Base-by-base conservation (phyloP, 1,140 invertebrate species). In the Ips typographus region DNA sequence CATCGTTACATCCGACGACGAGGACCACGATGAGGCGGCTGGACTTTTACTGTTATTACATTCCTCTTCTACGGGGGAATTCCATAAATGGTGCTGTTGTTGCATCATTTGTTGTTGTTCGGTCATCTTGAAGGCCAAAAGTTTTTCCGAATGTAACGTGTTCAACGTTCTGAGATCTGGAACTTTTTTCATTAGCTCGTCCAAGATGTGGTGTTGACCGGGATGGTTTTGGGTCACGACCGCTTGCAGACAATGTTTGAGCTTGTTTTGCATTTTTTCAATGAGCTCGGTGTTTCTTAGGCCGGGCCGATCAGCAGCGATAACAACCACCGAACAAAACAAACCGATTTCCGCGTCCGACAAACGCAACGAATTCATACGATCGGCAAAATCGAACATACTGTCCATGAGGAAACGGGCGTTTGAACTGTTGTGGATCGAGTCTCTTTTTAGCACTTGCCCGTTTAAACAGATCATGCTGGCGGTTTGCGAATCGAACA, bases 321-420 rank as follows among this genome's bases (percentile, higher is more conserved):
- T 95, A 67, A 99, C 88, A 1, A 98, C 94, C 55, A 98, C 91
- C 65, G 95, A 94, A 83, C 94, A 96, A 83, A 98, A 96, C 1
- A 99, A 84, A 40, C 94, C 95, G 64, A 98, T 88, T 80, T 98
- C 95, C 41, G 92, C 91, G 79, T 98, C 96, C 6, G 91, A 91
- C 60, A 99, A 83, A 77, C 91, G 88, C 78, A 98, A 87, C 4
- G 89, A 87, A 79, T 98, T 97, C 80, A 98, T 91, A 72, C 94
- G 87, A 77, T 97, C 95, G 49, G 95, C 94, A 82, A 99, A 97
- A 77, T 98, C 96, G 80, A 98, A 97, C 84, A 98, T 98, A 69
- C 94, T 96, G 77, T 98, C 94, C 82, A 98, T 92, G 40, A 99
- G 88, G 79, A 97, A 98, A 73, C 94, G 86, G 6, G 94, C 94